Evolutionary conservation across 1,140 invertebrate species (phyloP).

Genomic region (Palaemon carinicauda): DNA sequence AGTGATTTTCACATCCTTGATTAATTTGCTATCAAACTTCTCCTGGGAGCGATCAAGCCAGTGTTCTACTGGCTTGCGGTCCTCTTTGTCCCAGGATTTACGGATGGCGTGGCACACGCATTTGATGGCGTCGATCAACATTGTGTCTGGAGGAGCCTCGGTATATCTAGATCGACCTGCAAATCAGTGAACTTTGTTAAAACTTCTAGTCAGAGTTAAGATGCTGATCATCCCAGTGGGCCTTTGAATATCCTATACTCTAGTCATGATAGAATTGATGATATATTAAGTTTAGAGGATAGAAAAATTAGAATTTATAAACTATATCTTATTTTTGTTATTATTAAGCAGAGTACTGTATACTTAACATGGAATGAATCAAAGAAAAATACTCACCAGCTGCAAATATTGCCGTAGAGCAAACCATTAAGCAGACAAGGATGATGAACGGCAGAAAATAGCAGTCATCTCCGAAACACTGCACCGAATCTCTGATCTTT

Average conservation of each 20-base stretch:
- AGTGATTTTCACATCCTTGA: conserved; percentile 78
- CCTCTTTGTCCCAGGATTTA: neutral
- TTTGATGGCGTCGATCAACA: conserved; percentile 19
- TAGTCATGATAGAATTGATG: too few relatives aligned
- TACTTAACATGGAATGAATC: too few relatives aligned
- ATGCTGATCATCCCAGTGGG: too few relatives aligned
- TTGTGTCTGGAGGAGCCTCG: conserved; percentile 49
- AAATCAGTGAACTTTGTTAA: neutral
- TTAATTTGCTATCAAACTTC: conserved; percentile 68
- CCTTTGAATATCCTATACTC: too few relatives aligned
- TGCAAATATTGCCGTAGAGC: conserved; percentile 45
- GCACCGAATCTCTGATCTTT: conserved; percentile 34
- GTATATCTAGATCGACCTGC: conserved; percentile 40
- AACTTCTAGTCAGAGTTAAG: neutral
- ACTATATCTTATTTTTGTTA: too few relatives aligned
- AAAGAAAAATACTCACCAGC: neutral
- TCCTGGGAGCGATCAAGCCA: conserved; percentile 79
- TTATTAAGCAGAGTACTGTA: too few relatives aligned
- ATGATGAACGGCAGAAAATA: conserved; percentile 54
- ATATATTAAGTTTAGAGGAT: too few relatives aligned
- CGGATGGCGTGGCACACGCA: conserved; percentile 31
- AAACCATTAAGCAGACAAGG: conserved; percentile 15
- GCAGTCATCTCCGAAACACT: conserved; percentile 56
- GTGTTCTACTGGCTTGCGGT: conserved; percentile 66
- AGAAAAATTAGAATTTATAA: too few relatives aligned